Evolutionary conservation across 2,113 vertebrate species (phyloP).

Genomic region (human): DNA sequence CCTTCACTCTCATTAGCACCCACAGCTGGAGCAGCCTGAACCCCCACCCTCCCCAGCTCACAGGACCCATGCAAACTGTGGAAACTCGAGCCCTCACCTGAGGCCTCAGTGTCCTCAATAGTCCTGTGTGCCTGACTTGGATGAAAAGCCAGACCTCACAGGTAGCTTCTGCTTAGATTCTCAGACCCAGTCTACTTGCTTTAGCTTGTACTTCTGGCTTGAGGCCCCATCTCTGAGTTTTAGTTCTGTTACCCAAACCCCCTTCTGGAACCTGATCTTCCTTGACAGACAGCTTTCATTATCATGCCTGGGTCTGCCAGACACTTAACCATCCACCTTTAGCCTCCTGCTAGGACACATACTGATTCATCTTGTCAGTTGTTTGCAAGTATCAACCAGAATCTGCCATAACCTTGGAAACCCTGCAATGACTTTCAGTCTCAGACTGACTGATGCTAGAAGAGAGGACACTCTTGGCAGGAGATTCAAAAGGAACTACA

Average conservation of each 20-base stretch:
- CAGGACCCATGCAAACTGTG: not conserved
- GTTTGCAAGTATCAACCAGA: not conserved
- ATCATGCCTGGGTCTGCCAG: not conserved
- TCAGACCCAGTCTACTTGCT: too few species aligned
- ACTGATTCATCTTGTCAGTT: not conserved
- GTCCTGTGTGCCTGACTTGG: not conserved
- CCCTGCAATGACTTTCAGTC: not conserved
- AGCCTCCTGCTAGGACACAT: not conserved
- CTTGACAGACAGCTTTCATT: not conserved
- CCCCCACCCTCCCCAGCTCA: not conserved
- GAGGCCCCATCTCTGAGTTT: not conserved
- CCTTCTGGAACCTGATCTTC: not conserved
- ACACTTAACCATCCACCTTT: not conserved
- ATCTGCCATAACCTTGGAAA: not conserved
- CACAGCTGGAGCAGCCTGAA: not conserved
- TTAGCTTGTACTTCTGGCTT: not conserved
- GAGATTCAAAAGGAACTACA: not conserved
- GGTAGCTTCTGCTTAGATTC: not conserved
- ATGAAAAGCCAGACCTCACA: too few species aligned
- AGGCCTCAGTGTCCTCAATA: not conserved
- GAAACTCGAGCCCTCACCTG: not conserved
- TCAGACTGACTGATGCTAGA: not conserved
- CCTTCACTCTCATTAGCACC: not conserved
- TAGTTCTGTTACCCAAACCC: too few species aligned
- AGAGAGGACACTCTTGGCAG: not conserved